Evolutionary conservation across 2,113 vertebrate species (phyloP).

Genomic region (Rhynchomys soricoides): DNA sequence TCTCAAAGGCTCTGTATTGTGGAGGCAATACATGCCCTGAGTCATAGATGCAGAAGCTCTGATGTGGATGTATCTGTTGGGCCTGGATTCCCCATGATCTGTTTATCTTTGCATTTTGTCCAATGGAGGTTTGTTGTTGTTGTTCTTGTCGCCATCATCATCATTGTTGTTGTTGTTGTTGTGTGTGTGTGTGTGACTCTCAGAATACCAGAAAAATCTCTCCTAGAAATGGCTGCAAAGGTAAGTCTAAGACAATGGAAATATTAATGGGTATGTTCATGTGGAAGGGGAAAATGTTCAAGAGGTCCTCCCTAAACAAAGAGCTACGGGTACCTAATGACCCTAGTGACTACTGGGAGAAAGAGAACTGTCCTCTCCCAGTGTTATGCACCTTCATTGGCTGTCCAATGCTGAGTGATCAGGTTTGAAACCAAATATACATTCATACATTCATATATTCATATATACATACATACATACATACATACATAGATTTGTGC

Average conservation of each 20-base stretch:
- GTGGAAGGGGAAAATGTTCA: background rate
- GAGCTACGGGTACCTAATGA: background rate
- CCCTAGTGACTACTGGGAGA: background rate
- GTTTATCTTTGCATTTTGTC: background rate
- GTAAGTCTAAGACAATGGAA: background rate
- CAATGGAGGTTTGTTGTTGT: background rate
- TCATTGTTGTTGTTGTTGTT: no score
- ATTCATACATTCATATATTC: background rate
- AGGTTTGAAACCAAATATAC: background rate
- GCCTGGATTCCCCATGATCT: background rate
- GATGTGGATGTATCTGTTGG: background rate
- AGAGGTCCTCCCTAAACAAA: background rate
- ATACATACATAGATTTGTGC: no score
- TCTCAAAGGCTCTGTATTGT: background rate
- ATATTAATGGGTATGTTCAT: background rate
- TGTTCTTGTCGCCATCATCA: no score
- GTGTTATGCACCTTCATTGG: background rate
- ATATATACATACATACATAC: no score
- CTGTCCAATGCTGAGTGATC: background rate
- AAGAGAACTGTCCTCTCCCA: background rate
- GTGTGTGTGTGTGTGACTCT: background rate
- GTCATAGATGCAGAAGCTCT: background rate
- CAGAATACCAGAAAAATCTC: background rate
- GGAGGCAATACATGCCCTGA: background rate
- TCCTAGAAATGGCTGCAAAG: background rate